Conservation (phyloP, 2,113 vertebrate species). For the Stictonetta naevosa region DNA sequence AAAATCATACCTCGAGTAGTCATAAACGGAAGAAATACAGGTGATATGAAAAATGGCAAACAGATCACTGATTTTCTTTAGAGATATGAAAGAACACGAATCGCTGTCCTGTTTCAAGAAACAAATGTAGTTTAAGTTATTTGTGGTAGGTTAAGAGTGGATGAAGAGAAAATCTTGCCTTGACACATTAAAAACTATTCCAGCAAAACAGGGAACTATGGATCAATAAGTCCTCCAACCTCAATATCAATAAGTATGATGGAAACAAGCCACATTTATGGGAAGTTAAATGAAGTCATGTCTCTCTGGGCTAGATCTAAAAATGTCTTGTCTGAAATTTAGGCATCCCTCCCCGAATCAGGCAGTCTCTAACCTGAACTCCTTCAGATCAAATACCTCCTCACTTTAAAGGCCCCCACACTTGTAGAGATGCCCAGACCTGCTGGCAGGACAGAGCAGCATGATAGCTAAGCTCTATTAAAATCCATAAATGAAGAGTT, state of each 20-base stretch:
- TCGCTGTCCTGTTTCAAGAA: not conserved
- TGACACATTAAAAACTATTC: not conserved
- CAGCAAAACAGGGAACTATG: not conserved
- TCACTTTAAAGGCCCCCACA: not conserved
- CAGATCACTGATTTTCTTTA: not conserved
- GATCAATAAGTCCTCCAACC: not conserved
- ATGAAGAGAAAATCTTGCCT: not conserved
- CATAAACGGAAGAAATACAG: not conserved
- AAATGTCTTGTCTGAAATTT: not conserved
- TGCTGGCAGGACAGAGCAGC: not conserved
- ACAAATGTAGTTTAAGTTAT: not conserved
- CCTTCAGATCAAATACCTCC: not conserved
- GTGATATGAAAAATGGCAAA: not conserved
- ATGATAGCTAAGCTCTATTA: not conserved
- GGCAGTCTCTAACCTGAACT: not conserved
- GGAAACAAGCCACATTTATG: not conserved
- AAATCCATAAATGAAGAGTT: not conserved
- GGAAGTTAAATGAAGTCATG: not conserved
- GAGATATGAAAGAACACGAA: not conserved
- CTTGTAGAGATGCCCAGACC: not conserved
- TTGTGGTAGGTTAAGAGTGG: not conserved
- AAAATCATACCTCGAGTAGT: not conserved
- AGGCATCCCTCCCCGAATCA: not conserved
- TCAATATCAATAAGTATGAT: not conserved
- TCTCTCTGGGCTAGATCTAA: not conserved